Percentiles rank a stretch among this genome's conserved stretches.
These are phyloP conservation scores for Lepidostoma basale DNA, from an alignment of 1,140 invertebrate genomes.

Conservation along the genomic window DNA sequence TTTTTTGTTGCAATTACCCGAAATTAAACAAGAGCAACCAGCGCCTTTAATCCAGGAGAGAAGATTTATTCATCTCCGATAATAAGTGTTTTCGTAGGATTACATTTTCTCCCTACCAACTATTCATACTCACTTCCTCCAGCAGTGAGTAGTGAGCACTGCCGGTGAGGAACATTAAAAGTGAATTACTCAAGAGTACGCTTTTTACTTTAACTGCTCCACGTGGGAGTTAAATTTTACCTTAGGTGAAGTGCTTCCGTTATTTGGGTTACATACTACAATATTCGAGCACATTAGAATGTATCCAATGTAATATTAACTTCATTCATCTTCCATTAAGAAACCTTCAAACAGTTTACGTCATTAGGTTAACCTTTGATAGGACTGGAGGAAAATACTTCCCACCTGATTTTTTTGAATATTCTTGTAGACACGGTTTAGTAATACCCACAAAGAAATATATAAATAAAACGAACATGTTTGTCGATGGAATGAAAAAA, in stretches of 20 bases:
- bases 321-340: no score
- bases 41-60: neutral
- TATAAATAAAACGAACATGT: no score
- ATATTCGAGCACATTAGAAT: no score
- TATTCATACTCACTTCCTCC: neutral
- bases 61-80: slow-evolving; percentile 19
- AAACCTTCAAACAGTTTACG: no score
- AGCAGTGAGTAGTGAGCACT: neutral
- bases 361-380: no score
- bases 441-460: no score
- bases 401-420: no score
- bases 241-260: neutral
- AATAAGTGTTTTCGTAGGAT: slow-evolving; percentile 9
- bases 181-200: slow-evolving; percentile 9
- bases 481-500: no score
- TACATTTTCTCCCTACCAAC: neutral
- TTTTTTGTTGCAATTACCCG: slow-evolving; percentile 34
- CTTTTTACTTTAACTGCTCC: neutral
- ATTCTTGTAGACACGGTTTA: no score
- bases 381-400: no score
- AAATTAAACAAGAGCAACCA: slow-evolving; percentile 29
- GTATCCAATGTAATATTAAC: no score
- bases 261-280: no score
- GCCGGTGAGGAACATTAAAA: neutral
- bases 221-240: neutral